Evolutionary conservation across 2,113 vertebrate genomes (phyloP).

Genomic region (Ophthalmolycus amberensis): DNA sequence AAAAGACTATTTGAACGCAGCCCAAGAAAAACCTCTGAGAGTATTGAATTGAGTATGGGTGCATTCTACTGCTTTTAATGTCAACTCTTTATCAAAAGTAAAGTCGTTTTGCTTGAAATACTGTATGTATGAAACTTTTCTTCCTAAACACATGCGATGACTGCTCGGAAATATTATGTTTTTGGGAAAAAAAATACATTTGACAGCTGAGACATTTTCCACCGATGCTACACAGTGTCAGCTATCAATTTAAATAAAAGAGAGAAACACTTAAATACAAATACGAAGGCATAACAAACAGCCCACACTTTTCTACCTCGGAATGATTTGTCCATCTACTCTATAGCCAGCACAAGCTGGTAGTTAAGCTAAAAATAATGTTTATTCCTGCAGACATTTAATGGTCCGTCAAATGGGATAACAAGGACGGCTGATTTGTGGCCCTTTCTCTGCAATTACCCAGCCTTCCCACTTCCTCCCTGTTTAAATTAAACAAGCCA

Average conservation of each 20-base stretch:
- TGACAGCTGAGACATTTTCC: neutral
- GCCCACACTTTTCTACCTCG: conserved; percentile 1
- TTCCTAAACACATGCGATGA: neutral
- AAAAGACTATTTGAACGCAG: neutral
- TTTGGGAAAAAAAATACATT: neutral
- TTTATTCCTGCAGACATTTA: conserved; percentile 81
- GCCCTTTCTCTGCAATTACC: conserved; percentile 80
- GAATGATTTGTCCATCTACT: conserved; percentile 58
- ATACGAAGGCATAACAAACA: conserved; percentile 48
- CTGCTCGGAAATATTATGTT: neutral
- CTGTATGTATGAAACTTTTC: neutral
- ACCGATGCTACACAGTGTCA: neutral
- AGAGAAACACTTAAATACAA: conserved; percentile 16
- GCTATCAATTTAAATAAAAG: neutral
- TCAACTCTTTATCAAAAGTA: neutral
- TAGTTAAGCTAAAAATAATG: conserved; percentile 82
- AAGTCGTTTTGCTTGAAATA: neutral
- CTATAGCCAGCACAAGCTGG: conserved; percentile 56
- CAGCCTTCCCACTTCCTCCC: conserved; percentile 75
- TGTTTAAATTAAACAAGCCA: conserved; percentile 84
- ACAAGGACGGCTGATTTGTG: conserved; percentile 82
- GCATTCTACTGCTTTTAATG: neutral
- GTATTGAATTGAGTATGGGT: neutral
- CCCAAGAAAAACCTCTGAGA: neutral
- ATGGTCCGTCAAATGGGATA: conserved; percentile 83